Conservation (phyloP, 1,140 invertebrate species). For the Bombyx mandarina region DNA sequence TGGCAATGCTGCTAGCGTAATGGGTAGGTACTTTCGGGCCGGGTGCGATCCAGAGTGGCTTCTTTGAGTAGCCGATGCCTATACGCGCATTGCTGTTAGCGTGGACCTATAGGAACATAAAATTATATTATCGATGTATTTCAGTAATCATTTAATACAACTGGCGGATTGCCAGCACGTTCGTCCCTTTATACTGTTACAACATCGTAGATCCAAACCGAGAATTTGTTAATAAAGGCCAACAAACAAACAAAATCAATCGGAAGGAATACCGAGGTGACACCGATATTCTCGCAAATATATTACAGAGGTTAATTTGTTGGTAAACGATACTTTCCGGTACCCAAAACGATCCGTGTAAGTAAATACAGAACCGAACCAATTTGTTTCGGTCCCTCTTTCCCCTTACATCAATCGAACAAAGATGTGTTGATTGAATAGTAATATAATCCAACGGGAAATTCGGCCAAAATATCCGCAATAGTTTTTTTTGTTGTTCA, state of each 20-base stretch:
- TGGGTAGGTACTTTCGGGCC: too few relatives aligned
- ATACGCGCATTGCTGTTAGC: too few relatives aligned
- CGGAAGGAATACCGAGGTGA: constrained; percentile 1
- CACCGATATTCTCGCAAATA: constrained; percentile 19
- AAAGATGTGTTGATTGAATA: constrained; percentile 48
- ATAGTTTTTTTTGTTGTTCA: constrained; percentile 1
- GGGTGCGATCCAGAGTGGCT: too few relatives aligned
- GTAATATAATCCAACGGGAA: constrained; percentile 41
- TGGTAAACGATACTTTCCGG: constrained; percentile 28
- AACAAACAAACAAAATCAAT: constrained; percentile 16
- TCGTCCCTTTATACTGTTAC: too few relatives aligned
- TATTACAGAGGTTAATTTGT: constrained; percentile 31
- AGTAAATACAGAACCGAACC: constrained; percentile 21
- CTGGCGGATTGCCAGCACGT: too few relatives aligned
- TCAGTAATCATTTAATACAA: too few relatives aligned
- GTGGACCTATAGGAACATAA: too few relatives aligned
- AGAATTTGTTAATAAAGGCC: constrained; percentile 1
- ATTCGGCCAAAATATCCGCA: constrained; percentile 11
- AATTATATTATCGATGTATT: too few relatives aligned
- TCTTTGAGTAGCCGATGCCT: too few relatives aligned
- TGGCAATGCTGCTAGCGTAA: too few relatives aligned
- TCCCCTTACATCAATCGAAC: constrained; percentile 38
- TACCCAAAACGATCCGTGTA: constrained; percentile 28
- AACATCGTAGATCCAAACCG: too few relatives aligned
- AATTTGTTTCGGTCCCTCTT: constrained; percentile 28